phyloP scores from a whole-genome alignment of 2,888 invertebrate species.

The Chloromyia formosa region DNA sequence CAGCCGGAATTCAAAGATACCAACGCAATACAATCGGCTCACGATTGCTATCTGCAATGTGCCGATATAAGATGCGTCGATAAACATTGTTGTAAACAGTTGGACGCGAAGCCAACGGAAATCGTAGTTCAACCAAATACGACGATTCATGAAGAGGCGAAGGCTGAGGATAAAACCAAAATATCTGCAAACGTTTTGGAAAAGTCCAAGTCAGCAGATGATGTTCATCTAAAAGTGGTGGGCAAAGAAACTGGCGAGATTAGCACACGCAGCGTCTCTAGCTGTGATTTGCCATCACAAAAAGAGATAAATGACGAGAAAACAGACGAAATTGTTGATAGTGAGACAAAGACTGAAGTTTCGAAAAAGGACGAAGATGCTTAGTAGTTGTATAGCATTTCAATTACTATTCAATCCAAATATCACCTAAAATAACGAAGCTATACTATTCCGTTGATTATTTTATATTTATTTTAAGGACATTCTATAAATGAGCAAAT shows the following conservation, averaged over 20 bases:
- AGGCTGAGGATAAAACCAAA: not conserved
- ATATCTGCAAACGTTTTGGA: not conserved
- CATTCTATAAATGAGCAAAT: not conserved
- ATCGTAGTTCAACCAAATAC: not conserved
- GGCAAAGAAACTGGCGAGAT: not conserved
- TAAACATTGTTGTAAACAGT: slow-evolving; percentile 61
- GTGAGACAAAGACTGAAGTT: slow-evolving; percentile 8
- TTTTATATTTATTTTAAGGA: too few species aligned
- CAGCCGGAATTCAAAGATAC: slow-evolving; percentile 80
- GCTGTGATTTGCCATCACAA: not conserved
- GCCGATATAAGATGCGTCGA: slow-evolving; percentile 61
- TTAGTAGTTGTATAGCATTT: not conserved
- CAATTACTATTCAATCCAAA: not conserved
- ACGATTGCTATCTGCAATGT: slow-evolving; percentile 64
- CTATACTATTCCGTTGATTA: too few species aligned
- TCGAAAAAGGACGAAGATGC: not conserved
- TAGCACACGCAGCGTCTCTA: not conserved
- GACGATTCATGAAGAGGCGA: not conserved
- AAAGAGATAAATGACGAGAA: not conserved
- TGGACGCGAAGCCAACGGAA: not conserved
- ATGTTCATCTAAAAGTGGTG: not conserved
- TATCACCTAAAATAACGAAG: too few species aligned
- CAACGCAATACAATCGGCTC: slow-evolving; percentile 50
- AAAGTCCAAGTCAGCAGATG: slow-evolving; percentile 21
- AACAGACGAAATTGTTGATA: not conserved